Percentiles rank a stretch among this genome's conserved stretches.
These are phyloP conservation scores for Bombus picipes DNA, from an alignment of 1,140 invertebrate species.

Conservation along the genomic window DNA sequence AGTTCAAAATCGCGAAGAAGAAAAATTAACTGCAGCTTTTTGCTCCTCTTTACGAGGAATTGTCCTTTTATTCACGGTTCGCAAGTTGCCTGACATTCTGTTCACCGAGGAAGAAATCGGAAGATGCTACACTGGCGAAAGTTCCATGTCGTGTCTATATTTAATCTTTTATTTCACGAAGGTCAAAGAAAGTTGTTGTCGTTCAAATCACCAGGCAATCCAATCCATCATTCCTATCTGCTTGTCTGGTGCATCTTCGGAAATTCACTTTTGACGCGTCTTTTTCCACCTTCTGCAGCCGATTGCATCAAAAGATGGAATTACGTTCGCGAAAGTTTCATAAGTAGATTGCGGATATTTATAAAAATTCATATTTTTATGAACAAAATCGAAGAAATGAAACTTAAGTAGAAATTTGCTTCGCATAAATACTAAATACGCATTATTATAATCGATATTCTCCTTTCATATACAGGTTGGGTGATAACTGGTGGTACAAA, in stretches of 20 bases:
- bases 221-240: too few species aligned
- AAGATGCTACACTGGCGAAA: slow-evolving; percentile 40
- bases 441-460: too few species aligned
- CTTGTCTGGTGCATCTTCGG: not conserved
- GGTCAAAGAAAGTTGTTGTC: slow-evolving; percentile 31
- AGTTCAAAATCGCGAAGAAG: too few species aligned
- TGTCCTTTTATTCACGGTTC: not conserved
- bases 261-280: not conserved
- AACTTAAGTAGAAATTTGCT: too few species aligned
- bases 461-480: too few species aligned
- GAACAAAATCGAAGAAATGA: too few species aligned
- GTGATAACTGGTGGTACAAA: too few species aligned
- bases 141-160: slow-evolving; percentile 3
- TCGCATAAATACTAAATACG: too few species aligned
- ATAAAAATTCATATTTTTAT: too few species aligned
- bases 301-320: not conserved
- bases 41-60: not conserved
- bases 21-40: not conserved
- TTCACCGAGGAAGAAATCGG: not conserved
- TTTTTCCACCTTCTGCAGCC: not conserved
- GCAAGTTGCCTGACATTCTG: too few species aligned
- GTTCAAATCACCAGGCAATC: not conserved
- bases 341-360: too few species aligned
- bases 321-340: not conserved
- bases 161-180: slow-evolving; percentile 7